Evolutionary conservation across 2,797 vertebrate species (phyloP).

Genomic region (Oryzias sinensis): DNA sequence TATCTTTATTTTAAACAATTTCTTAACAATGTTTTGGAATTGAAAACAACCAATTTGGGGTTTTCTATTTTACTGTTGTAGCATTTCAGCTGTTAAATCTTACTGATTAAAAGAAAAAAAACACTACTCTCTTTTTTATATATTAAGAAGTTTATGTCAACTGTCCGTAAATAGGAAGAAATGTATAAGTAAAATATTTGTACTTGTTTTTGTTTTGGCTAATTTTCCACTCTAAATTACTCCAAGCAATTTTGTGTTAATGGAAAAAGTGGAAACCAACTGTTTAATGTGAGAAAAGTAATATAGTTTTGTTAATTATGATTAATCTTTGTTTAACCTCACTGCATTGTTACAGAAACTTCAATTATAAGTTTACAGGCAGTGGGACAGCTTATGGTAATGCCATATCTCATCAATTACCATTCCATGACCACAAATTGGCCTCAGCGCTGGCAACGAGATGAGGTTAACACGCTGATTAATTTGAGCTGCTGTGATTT

Average conservation of each 20-base stretch:
- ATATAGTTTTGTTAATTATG: slow-evolving; percentile 76
- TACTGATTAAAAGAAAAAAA: neutral
- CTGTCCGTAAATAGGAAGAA: slow-evolving; percentile 8
- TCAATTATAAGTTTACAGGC: slow-evolving; percentile 78
- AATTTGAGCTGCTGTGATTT: slow-evolving; percentile 75
- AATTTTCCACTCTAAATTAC: slow-evolving; percentile 64
- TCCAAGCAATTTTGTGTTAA: slow-evolving; percentile 69
- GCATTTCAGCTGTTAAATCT: too few relatives aligned
- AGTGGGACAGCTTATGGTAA: slow-evolving; percentile 72
- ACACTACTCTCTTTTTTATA: neutral
- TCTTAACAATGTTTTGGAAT: neutral
- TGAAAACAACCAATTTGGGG: slow-evolving; percentile 1
- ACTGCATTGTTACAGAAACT: slow-evolving; percentile 73
- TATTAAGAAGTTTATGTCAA: neutral
- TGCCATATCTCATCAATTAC: slow-evolving; percentile 77
- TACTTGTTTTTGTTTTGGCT: slow-evolving; percentile 52
- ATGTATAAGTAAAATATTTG: slow-evolving; percentile 34
- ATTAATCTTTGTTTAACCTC: slow-evolving; percentile 76
- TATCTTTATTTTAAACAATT: neutral
- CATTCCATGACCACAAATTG: slow-evolving; percentile 70
- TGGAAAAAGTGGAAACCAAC: slow-evolving; percentile 72
- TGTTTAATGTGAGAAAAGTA: slow-evolving; percentile 69
- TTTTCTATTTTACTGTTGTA: neutral
- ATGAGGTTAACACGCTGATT: slow-evolving; percentile 76
- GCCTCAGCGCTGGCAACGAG: slow-evolving; percentile 70